Conservation (phyloP, 2,888 invertebrate genomes). For the Pelosia muscerda region DNA sequence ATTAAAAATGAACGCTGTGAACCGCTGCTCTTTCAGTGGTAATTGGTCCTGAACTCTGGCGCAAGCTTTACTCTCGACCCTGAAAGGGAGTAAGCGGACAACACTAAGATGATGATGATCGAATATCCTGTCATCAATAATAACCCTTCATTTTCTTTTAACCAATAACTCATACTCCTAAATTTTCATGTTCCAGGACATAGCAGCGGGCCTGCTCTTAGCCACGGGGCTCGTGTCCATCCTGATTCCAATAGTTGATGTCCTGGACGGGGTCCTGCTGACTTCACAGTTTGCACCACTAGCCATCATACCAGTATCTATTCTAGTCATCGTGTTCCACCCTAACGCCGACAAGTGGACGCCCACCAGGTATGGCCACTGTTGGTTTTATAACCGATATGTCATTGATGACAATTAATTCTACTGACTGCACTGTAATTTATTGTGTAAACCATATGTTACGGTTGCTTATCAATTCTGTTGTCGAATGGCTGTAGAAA, state of each 20-base stretch:
- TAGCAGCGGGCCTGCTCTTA: conserved; percentile 92
- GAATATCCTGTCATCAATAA: neutral
- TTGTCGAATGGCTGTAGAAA: no score
- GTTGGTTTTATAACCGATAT: no score
- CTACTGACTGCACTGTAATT: neutral
- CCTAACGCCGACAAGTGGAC: conserved; percentile 96
- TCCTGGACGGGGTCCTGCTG: conserved; percentile 90
- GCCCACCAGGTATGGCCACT: conserved; percentile 90
- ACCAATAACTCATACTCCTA: neutral
- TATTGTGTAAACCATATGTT: neutral
- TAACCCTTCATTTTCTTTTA: neutral
- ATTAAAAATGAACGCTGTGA: no score
- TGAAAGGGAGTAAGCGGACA: no score
- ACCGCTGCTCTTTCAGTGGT: no score
- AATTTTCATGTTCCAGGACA: conserved; percentile 88
- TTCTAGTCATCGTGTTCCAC: conserved; percentile 91
- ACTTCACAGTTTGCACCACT: conserved; percentile 89
- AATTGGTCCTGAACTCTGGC: no score
- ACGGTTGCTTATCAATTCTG: neutral
- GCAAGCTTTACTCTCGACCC: no score
- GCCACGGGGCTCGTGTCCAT: conserved; percentile 90
- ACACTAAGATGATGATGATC: neutral
- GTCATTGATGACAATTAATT: neutral
- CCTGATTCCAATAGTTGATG: conserved; percentile 91
- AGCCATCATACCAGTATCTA: conserved; percentile 88